Evolutionary conservation across 2,113 vertebrate species (phyloP).

Genomic region (Acanthisitta chloris): DNA sequence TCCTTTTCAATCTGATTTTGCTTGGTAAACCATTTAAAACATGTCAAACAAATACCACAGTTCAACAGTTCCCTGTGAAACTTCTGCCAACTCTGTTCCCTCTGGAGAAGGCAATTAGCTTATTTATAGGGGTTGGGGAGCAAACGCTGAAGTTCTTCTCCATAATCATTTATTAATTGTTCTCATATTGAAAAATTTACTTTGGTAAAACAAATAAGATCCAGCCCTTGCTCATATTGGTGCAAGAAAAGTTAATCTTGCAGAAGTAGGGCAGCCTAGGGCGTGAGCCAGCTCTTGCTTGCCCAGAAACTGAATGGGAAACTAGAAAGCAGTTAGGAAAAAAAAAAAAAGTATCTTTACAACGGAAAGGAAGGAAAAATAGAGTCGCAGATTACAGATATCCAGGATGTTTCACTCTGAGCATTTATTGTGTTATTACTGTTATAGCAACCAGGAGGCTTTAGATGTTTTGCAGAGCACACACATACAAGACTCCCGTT

Average conservation of each 20-base stretch:
- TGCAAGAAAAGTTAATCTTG: background rate
- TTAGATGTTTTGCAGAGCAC: background rate
- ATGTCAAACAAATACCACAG: background rate
- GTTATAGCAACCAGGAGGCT: background rate
- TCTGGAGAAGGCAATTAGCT: slow-evolving; percentile 17
- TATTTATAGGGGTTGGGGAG: background rate
- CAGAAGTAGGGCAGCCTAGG: background rate
- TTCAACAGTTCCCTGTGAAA: background rate
- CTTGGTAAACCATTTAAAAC: background rate
- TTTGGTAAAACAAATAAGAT: slow-evolving; percentile 11
- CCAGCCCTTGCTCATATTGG: background rate
- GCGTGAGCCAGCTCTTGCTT: rapidly evolving
- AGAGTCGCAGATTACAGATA: background rate
- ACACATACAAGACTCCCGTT: background rate
- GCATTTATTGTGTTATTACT: background rate
- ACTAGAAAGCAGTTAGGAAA: background rate
- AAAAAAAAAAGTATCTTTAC: background rate
- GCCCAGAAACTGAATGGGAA: background rate
- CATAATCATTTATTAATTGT: slow-evolving; percentile 37
- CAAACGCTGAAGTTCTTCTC: background rate
- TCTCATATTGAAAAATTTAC: slow-evolving; percentile 21
- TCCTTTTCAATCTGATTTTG: background rate
- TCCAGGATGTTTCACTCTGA: background rate
- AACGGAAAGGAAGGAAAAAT: rapidly evolving
- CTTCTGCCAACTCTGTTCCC: background rate